Conservation (phyloP, 2,797 vertebrate genomes). For the Prionace glauca region DNA sequence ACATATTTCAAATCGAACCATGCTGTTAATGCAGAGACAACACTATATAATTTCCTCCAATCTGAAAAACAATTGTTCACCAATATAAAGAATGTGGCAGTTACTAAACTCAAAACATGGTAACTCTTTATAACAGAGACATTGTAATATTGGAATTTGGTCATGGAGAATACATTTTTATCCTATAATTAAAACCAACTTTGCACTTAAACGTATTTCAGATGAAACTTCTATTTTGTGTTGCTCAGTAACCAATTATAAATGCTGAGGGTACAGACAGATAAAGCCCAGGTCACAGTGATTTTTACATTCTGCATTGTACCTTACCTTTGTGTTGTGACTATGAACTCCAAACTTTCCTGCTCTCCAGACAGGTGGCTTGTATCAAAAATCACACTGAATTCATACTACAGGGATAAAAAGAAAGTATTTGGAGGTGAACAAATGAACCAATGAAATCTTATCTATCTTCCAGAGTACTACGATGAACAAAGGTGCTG, state of each 20-base stretch:
- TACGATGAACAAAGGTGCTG: neutral
- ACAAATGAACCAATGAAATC: neutral
- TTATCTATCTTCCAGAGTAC: neutral
- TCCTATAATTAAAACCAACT: neutral
- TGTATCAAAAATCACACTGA: constrained; percentile 92
- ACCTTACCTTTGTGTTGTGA: constrained; percentile 81
- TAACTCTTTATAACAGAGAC: neutral
- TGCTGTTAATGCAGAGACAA: neutral
- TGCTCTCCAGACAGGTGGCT: constrained; percentile 85
- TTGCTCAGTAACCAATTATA: neutral
- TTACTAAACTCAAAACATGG: neutral
- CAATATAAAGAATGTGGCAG: neutral
- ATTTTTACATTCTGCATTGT: neutral
- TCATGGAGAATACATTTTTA: neutral
- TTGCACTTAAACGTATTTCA: neutral
- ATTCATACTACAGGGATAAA: constrained; percentile 71
- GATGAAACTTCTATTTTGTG: neutral
- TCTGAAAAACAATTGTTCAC: neutral
- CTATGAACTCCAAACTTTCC: constrained; percentile 73
- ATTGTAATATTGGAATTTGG: neutral
- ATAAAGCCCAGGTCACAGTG: neutral
- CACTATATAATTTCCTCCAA: neutral
- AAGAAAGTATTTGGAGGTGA: constrained; percentile 35
- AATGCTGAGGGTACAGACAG: neutral
- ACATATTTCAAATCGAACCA: neutral